phyloP scores from a whole-genome alignment of 2,113 vertebrate genomes.

The Struthio camelus region DNA sequence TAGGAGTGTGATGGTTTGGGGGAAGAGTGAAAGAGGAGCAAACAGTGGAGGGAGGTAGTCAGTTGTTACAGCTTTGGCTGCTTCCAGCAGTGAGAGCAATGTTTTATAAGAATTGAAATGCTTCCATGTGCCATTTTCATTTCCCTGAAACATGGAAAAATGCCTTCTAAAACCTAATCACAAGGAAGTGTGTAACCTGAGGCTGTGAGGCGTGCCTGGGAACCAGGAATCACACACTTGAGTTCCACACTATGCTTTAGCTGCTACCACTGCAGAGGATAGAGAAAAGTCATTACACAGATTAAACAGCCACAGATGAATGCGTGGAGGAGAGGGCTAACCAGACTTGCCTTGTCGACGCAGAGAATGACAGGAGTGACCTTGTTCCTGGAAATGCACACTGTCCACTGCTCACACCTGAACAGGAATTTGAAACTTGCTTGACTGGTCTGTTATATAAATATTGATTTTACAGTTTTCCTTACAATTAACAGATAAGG shows the following conservation, averaged over 20 bases:
- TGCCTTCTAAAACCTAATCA: neutral
- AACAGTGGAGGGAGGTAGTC: neutral
- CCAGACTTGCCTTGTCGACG: fast-evolving
- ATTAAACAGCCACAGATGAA: fast-evolving
- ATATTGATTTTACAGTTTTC: neutral
- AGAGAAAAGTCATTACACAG: neutral
- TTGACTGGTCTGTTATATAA: neutral
- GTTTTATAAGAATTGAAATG: neutral
- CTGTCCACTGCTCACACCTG: neutral
- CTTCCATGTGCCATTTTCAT: neutral
- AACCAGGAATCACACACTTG: neutral
- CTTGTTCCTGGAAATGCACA: neutral
- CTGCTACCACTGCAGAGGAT: neutral
- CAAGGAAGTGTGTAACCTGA: fast-evolving
- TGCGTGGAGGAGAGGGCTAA: fast-evolving
- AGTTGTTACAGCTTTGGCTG: neutral
- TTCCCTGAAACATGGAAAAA: fast-evolving
- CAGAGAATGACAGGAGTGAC: neutral
- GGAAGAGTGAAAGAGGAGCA: neutral
- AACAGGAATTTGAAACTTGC: neutral
- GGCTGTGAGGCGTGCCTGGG: fast-evolving
- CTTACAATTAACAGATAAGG: conserved; percentile 32
- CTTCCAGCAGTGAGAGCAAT: neutral
- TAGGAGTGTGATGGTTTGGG: neutral
- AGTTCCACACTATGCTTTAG: neutral